These are phyloP conservation scores for Synergus umbraculus DNA, from an alignment of 2,888 invertebrate genomes.

Conservation along the genomic window DNA sequence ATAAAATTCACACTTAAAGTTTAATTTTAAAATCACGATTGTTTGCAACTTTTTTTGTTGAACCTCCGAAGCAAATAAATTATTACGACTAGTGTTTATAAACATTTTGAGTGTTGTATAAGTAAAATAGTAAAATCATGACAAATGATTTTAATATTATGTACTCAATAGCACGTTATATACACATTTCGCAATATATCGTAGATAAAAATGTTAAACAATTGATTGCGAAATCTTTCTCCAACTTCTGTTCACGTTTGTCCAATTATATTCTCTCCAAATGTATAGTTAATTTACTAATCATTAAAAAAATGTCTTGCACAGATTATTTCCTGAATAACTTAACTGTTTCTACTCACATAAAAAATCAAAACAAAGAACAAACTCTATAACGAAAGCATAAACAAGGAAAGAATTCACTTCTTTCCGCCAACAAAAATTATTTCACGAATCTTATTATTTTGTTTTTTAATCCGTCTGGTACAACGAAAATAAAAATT, in stretches of 20 bases:
- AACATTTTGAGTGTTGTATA: neutral
- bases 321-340: neutral
- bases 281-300: neutral
- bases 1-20: neutral
- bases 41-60: neutral
- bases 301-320: neutral
- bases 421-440: neutral
- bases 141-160: slow-evolving; percentile 1
- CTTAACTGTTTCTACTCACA: neutral
- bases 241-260: neutral
- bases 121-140: neutral
- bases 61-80: neutral
- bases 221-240: slow-evolving; percentile 6
- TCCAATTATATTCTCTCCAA: neutral
- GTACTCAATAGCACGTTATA: neutral
- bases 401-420: neutral
- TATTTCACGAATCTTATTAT: neutral
- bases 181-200: neutral
- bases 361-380: neutral
- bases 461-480: neutral
- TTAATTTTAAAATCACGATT: neutral
- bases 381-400: neutral
- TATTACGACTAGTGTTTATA: neutral
- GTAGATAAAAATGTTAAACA: slow-evolving; percentile 4
- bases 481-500: neutral